These are phyloP conservation scores for Stenchaetothrips biformis DNA, from an alignment of 2,888 invertebrate species.

Conservation along the genomic window DNA sequence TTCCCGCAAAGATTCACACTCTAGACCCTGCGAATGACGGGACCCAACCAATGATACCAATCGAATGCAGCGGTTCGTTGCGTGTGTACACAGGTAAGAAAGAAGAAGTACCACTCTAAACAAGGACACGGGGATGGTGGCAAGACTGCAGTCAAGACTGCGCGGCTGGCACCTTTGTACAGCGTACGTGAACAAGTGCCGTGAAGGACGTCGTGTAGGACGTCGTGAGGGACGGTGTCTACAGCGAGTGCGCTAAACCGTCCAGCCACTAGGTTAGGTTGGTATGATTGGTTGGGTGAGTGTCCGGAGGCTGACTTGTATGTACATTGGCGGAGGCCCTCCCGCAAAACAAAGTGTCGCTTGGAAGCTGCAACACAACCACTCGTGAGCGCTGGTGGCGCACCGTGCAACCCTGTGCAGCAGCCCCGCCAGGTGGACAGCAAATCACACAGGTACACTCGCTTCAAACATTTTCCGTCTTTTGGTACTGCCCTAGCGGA, in stretches of 20 bases:
- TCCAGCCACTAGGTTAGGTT: too few relatives aligned
- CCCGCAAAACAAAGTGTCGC: too few relatives aligned
- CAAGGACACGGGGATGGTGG: background rate
- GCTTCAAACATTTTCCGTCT: too few relatives aligned
- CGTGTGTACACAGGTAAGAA: background rate
- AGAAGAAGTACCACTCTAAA: background rate
- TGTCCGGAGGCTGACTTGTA: too few relatives aligned
- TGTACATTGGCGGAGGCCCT: too few relatives aligned
- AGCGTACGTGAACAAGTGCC: background rate
- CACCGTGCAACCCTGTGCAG: too few relatives aligned
- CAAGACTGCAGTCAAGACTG: background rate
- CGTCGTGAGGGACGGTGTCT: background rate
- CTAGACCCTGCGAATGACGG: background rate
- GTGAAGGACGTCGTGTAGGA: background rate
- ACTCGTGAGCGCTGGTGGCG: too few relatives aligned
- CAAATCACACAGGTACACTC: too few relatives aligned
- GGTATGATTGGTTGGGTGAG: too few relatives aligned
- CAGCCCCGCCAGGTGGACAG: too few relatives aligned
- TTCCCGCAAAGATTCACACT: background rate
- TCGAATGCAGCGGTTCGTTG: background rate
- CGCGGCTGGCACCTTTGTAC: constrained; percentile 5
- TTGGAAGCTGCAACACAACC: too few relatives aligned
- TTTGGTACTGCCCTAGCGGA: too few relatives aligned
- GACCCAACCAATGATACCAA: constrained; percentile 14
- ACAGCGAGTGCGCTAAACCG: background rate